Base-by-base conservation (phyloP, 2,888 invertebrate genomes). In the Napeogenes sylphis region DNA sequence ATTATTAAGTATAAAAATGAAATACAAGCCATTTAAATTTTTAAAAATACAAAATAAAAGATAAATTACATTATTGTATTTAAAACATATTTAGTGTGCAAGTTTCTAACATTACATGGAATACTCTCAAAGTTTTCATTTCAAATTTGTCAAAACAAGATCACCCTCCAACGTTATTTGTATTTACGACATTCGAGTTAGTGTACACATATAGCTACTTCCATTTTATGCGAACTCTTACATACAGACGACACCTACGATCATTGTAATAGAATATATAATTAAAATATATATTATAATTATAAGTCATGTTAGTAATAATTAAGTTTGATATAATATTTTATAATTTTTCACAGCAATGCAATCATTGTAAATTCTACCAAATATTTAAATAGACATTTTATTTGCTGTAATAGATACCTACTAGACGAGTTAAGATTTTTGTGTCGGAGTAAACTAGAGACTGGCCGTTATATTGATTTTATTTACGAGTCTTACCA, bases 381-480 rank as follows among this genome's bases (percentile, higher is more conserved):
- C 35, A 35, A 35, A 35, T 21, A 35, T 35, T 6, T 35, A 35
- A 4, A 35, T 35, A 6, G 35, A 35, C 3, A 35, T 5, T 35
- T 35, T 2, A 35, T 35, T 35, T 35, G 4, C 6, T 4, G 4
- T 35, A 35, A 5, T 35, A 35, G 35, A 6, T 35, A 5, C 3
- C 21, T 21, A 21, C 21, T 21, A 8, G 38, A 6, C 10, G 10
- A 10, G 42, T 10, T 10, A 8, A 63, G 68, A 67, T 64, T 68
- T 68, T 70, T 66, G 68, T 66, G 63, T 65, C 61, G 65, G 46
- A 62, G 67, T 66, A 67, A 68, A 68, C 61, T 64, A 64, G 64
- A 63, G 66, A 64, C 65, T 63, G 62, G 61, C 60, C 66, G 62
- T 69, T 64, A 72, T 70, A 71, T 71, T 64, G 66, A 71, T 71